These are phyloP conservation scores for Patiria pectinifera DNA, from an alignment of 53 echinoderm and acorn worm genomes.

Conservation along the genomic window DNA sequence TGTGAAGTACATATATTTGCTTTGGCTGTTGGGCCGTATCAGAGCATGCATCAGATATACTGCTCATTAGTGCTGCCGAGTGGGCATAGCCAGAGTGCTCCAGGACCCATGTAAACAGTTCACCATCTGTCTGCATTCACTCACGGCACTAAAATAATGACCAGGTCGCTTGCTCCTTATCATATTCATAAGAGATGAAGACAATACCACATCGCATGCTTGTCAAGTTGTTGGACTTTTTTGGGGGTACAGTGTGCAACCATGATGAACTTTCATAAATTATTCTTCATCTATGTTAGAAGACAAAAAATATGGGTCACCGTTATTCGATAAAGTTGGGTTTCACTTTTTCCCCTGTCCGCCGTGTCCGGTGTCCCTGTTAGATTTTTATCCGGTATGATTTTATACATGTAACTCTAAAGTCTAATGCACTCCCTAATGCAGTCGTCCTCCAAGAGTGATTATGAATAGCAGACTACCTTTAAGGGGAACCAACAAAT, in stretches of 20 bases:
- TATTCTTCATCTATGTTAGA: not conserved
- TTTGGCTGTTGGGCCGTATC: not conserved
- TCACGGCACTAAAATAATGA: not conserved
- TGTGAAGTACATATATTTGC: conserved; percentile 10
- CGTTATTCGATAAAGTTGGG: too few species aligned
- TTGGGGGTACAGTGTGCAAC: not conserved
- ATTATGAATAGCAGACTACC: too few species aligned
- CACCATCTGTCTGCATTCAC: conserved; percentile 21
- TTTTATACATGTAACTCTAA: too few species aligned
- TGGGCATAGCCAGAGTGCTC: conserved; percentile 11
- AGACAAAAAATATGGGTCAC: not conserved
- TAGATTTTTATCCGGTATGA: too few species aligned
- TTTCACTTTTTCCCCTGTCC: too few species aligned
- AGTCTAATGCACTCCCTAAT: too few species aligned
- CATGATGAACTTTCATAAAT: not conserved
- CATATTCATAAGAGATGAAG: not conserved
- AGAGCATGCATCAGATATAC: not conserved
- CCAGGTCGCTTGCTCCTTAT: not conserved
- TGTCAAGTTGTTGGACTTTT: not conserved
- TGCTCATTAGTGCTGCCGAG: conserved; percentile 16
- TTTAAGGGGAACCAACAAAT: too few species aligned
- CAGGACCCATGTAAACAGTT: conserved; percentile 26
- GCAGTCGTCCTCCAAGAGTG: too few species aligned
- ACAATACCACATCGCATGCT: not conserved
- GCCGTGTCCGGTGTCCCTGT: too few species aligned